A percentile compares a stretch with the other conserved stretches of the same genome.
Evolutionary conservation across 2,888 invertebrate species (phyloP).

Genomic region (Anoncus sp.): DNA sequence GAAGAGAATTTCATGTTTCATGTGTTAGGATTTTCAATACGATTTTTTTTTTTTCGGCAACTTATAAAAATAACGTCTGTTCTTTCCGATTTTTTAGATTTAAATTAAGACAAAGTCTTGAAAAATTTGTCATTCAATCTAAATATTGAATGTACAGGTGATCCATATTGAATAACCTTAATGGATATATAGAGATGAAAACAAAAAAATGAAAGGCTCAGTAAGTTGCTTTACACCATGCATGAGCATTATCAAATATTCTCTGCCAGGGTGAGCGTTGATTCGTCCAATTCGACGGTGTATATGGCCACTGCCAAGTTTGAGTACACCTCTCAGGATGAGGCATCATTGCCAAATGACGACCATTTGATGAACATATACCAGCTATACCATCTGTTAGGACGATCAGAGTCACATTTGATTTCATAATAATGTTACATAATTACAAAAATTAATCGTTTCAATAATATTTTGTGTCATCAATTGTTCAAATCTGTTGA

Average conservation of each 20-base stretch:
- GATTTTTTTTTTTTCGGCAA: no score
- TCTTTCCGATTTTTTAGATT: no score
- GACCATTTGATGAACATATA: conserved; percentile 94
- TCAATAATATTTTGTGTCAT: not conserved
- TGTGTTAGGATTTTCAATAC: no score
- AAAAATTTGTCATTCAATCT: no score
- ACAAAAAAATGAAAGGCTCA: conserved; percentile 2
- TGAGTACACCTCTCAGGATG: conserved; percentile 97
- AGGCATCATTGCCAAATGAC: conserved; percentile 99
- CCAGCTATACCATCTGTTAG: conserved; percentile 92
- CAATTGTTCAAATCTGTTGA: not conserved
- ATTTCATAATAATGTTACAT: not conserved
- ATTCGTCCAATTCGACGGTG: conserved; percentile 84
- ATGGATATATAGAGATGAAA: no score
- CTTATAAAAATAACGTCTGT: no score
- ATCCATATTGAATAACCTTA: no score
- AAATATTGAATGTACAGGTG: no score
- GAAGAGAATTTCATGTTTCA: no score
- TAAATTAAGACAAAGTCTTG: no score
- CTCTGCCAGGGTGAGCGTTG: conserved; percentile 94
- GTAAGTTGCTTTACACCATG: conserved; percentile 84
- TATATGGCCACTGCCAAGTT: conserved; percentile 95
- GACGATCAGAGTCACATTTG: not conserved
- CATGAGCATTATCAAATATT: conserved; percentile 95
- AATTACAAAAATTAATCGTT: not conserved